Base-by-base conservation (phyloP, 2,888 invertebrate genomes). In the Eugnorisma glareosa region DNA sequence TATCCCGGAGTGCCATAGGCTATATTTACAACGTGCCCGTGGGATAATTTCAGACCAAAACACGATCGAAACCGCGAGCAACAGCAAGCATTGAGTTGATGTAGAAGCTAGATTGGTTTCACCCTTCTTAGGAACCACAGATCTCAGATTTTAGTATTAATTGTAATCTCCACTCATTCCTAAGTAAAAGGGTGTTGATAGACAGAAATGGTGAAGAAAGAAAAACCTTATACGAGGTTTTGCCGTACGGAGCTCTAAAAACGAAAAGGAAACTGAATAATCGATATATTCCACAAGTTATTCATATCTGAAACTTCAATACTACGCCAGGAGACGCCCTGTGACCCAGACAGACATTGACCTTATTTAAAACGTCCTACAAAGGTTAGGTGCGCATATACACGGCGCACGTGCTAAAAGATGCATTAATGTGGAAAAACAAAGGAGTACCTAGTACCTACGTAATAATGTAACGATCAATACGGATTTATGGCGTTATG, bases 341-440 rank as follows among this genome's bases (percentile, higher is more conserved):
- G 1, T 59, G 71, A 66, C 77, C 82, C 51, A 83, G 79, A 82
- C 79, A 43, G n/a, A 61, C 48, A 15, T 15, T 69, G 83, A 79
- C 83, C 79, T 78, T 45, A 66, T 68, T 71, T 63, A 6, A 5
- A 13, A 24, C 45, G 67, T 78, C 78, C 77, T 74, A 51, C 43
- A 63, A 66, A 84, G 78, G 77, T 83, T 45, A 73, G 21, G 21
- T 76, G 83, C 83, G 83, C 83, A 64, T 66, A 54, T 15, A 43
- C 48, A 66, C 72, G 70, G 78, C 83, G 83, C 83, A 76, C 57
- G 67, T 83, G 77, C 28, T 84, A 84, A 84, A 84, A 84, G 51
- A 84, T 84, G 75, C 73, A 84, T 54, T 79, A 72, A 83, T 3
- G 83, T 82, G 82, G 83, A 83, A 82, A 82, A 64, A 82, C 78